A percentile compares a stretch with the other conserved stretches of the same genome.
phyloP scores from a whole-genome alignment of 2,797 vertebrate genomes.

The Xenops minutus region DNA sequence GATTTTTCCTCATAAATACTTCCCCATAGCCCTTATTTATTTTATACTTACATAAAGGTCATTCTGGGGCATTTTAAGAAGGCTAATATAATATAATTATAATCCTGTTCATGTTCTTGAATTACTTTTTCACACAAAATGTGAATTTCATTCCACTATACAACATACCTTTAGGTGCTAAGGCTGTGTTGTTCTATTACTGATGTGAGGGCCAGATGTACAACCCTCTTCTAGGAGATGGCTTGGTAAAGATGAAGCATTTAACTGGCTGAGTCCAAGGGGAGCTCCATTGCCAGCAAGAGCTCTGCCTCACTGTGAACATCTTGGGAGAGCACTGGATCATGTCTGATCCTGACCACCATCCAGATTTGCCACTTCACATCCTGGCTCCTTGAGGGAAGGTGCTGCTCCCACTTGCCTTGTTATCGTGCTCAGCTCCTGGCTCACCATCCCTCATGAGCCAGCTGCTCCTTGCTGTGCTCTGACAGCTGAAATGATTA shows the following conservation, averaged over 20 bases:
- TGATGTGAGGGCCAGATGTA: background rate
- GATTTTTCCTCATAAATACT: background rate
- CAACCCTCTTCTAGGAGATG: background rate
- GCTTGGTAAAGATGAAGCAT: background rate
- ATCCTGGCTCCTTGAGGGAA: background rate
- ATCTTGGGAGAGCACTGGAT: background rate
- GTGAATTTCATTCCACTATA: background rate
- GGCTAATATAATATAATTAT: background rate
- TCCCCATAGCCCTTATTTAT: background rate
- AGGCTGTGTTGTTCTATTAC: background rate
- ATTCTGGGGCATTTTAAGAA: background rate
- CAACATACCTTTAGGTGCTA: background rate
- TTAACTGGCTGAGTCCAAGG: background rate
- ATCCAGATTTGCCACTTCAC: background rate
- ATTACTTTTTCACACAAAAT: background rate
- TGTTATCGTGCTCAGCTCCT: background rate
- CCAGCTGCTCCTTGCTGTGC: background rate
- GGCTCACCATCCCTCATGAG: fast-evolving
- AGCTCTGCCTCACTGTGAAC: fast-evolving
- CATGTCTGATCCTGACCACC: background rate
- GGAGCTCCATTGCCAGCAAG: background rate
- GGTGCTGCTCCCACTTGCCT: background rate
- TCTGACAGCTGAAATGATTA: background rate
- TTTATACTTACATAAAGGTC: background rate
- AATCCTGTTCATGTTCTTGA: background rate